Percentiles rank a stretch among this genome's conserved stretches.
phyloP scores from a whole-genome alignment of 2,888 invertebrate species.

The Polydrusus pterygomalis region DNA sequence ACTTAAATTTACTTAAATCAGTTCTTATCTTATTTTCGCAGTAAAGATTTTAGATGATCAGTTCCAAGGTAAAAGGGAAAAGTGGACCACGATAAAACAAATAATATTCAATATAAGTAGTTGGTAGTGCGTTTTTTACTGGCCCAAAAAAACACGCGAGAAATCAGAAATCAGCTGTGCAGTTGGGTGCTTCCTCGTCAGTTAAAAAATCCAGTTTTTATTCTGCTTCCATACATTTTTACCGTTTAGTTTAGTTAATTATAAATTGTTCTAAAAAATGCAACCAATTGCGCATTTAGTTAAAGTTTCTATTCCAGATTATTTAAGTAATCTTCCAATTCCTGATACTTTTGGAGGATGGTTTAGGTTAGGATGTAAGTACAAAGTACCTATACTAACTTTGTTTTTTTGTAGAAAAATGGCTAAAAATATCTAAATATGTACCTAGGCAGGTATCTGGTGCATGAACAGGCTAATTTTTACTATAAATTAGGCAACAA shows the following conservation, averaged over 20 bases:
- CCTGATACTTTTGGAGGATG: conserved; percentile 90
- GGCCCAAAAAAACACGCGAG: not conserved
- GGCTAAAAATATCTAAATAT: conserved; percentile 3
- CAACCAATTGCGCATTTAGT: conserved; percentile 69
- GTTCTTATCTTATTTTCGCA: conserved; percentile 15
- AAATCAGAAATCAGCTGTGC: conserved; percentile 10
- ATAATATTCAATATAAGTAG: not conserved
- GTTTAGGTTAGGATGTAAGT: conserved; percentile 89
- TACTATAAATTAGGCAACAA: not conserved
- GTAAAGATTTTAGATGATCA: conserved; percentile 2
- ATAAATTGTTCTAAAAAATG: conserved; percentile 49
- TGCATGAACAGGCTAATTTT: not conserved
- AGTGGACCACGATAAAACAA: not conserved
- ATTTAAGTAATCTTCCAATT: conserved; percentile 88
- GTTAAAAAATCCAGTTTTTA: not conserved
- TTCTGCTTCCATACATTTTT: not conserved
- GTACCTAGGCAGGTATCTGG: not conserved
- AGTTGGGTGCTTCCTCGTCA: not conserved
- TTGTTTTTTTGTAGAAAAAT: not conserved
- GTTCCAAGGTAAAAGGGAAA: conserved; percentile 11
- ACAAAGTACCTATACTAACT: too few species aligned
- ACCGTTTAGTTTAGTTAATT: not conserved
- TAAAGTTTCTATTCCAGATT: conserved; percentile 87
- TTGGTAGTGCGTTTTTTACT: conserved; percentile 11
- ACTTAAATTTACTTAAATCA: conserved; percentile 8